phyloP scores from a whole-genome alignment of 1,140 invertebrate genomes.

The Plodia interpunctella region DNA sequence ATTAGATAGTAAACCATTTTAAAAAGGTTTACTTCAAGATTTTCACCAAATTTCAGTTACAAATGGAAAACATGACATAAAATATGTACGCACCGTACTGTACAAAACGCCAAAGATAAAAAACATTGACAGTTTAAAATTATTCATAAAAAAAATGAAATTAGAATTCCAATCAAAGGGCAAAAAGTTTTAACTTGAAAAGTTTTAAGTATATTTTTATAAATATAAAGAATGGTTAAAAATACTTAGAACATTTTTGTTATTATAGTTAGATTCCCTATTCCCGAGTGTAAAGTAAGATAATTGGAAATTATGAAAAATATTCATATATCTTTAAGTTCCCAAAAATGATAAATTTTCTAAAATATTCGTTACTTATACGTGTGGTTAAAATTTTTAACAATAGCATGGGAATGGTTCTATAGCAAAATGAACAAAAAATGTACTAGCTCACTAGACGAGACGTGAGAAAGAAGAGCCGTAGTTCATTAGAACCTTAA shows the following conservation, averaged over 20 bases:
- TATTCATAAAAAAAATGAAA: constrained; percentile 18
- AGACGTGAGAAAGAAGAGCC: constrained; percentile 51
- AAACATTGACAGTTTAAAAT: background rate
- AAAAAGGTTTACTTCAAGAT: constrained; percentile 20
- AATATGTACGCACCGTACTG: constrained; percentile 2
- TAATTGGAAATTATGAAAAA: too few relatives aligned
- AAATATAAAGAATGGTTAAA: too few relatives aligned
- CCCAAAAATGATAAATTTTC: too few relatives aligned
- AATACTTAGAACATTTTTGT: too few relatives aligned
- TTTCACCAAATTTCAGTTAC: constrained; percentile 24
- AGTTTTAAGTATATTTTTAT: too few relatives aligned
- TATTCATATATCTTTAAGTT: too few relatives aligned
- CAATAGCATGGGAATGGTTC: background rate
- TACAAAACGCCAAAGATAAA: background rate
- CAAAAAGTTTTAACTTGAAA: too few relatives aligned
- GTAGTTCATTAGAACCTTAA: constrained; percentile 67
- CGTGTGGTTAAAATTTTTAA: background rate
- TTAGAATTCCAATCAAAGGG: constrained; percentile 8
- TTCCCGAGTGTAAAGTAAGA: too few relatives aligned
- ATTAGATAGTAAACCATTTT: constrained; percentile 65
- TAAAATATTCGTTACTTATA: too few relatives aligned
- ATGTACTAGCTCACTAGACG: background rate
- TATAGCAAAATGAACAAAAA: constrained; percentile 11
- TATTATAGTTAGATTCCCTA: too few relatives aligned
- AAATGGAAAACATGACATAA: constrained; percentile 35